A percentile compares a stretch with the other conserved stretches of the same genome.
phyloP scores from a whole-genome alignment of 2,888 invertebrate species.

The Cryptocephalus primarius region DNA sequence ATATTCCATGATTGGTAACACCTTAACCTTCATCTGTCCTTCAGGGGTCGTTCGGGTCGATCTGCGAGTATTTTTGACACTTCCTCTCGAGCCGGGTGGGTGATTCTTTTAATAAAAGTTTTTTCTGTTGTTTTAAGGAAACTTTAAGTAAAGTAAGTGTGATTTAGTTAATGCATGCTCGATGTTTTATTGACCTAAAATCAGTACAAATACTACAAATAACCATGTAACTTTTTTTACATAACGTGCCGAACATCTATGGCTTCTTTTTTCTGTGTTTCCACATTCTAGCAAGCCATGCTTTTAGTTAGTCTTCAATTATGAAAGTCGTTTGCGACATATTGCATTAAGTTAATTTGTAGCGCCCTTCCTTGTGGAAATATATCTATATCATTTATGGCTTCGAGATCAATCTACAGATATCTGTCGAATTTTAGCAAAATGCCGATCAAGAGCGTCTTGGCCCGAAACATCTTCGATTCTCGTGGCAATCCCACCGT shows the following conservation, averaged over 20 bases:
- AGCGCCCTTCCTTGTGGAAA: background rate
- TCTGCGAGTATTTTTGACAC: background rate
- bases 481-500: conserved; percentile 99
- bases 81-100: background rate
- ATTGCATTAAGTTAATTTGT: no score
- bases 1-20: background rate
- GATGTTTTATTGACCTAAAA: no score
- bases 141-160: background rate
- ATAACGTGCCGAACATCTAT: no score
- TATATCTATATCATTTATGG: conserved; percentile 1
- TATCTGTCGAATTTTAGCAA: conserved; percentile 13
- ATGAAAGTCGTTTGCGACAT: no score
- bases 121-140: background rate
- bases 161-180: background rate
- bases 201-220: no score
- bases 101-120: background rate
- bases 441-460: conserved; percentile 87
- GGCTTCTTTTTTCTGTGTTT: no score
- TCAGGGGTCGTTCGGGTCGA: background rate
- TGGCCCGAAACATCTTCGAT: conserved; percentile 97
- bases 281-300: no score
- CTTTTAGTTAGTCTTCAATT: no score
- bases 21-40: background rate
- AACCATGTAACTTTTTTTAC: no score
- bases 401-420: conserved; percentile 2